Evolutionary conservation across 2,888 invertebrate genomes (phyloP).

Genomic region (Melolontha melolontha): DNA sequence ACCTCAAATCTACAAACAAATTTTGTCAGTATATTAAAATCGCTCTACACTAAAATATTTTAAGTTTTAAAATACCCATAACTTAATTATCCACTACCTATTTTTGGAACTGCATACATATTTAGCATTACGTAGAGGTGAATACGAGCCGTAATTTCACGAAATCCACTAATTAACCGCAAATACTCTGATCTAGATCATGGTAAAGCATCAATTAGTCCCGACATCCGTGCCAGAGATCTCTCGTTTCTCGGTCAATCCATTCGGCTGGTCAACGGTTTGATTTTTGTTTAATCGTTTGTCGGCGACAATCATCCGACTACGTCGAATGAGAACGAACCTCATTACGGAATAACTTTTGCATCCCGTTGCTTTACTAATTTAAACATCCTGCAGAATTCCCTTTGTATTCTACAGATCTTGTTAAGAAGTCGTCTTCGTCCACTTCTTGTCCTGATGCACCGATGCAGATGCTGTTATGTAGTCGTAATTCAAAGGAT

Average conservation of each 20-base stretch:
- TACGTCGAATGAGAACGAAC: neutral
- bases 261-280: constrained; percentile 1
- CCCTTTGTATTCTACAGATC: constrained; percentile 30
- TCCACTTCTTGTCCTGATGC: neutral
- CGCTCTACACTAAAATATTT: too few relatives aligned
- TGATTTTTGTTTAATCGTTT: constrained; percentile 17
- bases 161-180: constrained; percentile 28
- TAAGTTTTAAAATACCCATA: too few relatives aligned
- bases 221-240: neutral
- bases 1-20: too few relatives aligned
- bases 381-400: constrained; percentile 34
- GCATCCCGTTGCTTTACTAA: constrained; percentile 14
- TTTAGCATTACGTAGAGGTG: neutral
- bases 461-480: neutral
- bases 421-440: constrained; percentile 23
- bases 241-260: neutral
- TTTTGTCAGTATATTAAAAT: too few relatives aligned
- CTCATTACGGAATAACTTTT: constrained; percentile 38
- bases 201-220: neutral
- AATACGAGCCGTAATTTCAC: constrained; percentile 16
- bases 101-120: too few relatives aligned
- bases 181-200: constrained; percentile 19
- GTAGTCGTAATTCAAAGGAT: constrained; percentile 9
- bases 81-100: too few relatives aligned
- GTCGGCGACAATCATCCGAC: constrained; percentile 13